These are phyloP conservation scores for Emys orbicularis DNA, from an alignment of 2,797 vertebrate genomes.

Conservation along the genomic window DNA sequence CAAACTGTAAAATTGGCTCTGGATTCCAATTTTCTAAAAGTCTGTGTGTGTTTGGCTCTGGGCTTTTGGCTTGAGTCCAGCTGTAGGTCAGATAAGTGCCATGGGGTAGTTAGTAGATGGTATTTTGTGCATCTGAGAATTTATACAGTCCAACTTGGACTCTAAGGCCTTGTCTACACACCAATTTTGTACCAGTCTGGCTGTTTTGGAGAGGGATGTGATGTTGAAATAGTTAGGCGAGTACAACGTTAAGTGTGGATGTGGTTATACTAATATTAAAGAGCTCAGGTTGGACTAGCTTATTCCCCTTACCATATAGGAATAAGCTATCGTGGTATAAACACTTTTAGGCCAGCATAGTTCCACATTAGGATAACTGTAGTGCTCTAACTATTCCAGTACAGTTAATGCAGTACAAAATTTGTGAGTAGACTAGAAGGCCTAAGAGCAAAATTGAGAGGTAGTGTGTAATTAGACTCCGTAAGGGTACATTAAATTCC, in stretches of 20 bases:
- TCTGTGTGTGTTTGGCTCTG: background rate
- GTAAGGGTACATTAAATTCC: background rate
- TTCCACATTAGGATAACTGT: background rate
- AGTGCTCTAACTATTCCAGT: background rate
- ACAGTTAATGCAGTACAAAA: background rate
- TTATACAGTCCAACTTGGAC: background rate
- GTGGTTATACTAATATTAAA: background rate
- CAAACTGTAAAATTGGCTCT: background rate
- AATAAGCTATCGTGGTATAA: no score
- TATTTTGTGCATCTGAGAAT: background rate
- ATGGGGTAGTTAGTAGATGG: background rate
- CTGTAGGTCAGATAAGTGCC: background rate
- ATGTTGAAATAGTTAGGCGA: constrained; percentile 29
- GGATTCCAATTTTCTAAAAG: background rate
- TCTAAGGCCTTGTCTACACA: background rate
- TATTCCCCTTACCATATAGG: background rate
- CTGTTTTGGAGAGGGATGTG: background rate
- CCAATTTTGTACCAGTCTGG: background rate
- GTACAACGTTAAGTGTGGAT: constrained; percentile 20
- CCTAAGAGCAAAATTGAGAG: background rate
- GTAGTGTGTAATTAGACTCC: background rate
- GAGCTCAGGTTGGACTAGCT: background rate
- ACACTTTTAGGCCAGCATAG: constrained; percentile 40
- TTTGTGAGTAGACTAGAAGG: background rate
- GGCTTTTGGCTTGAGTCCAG: background rate